phyloP scores from a whole-genome alignment of 2,888 invertebrate species.

The Julus scanicus region DNA sequence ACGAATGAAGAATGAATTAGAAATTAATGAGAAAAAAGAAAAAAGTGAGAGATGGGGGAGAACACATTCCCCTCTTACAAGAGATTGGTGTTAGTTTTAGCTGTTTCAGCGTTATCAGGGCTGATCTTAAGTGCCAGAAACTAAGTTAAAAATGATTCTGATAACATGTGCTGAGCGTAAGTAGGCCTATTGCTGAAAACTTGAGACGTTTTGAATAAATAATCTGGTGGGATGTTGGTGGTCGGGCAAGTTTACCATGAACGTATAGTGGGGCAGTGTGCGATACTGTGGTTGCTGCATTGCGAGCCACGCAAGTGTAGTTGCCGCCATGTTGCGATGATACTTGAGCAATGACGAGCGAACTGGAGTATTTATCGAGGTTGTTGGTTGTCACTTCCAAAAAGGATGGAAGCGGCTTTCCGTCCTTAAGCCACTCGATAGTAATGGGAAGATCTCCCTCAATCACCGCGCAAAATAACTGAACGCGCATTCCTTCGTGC shows the following conservation, averaged over 20 bases:
- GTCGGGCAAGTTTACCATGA: conserved; percentile 53
- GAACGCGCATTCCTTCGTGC: conserved; percentile 70
- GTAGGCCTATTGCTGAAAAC: neutral
- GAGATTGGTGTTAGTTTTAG: neutral
- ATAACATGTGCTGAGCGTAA: neutral
- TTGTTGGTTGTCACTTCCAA: conserved; percentile 52
- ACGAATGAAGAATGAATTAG: neutral
- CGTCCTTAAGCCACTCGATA: conserved; percentile 69
- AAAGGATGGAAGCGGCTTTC: conserved; percentile 61
- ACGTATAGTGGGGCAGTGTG: conserved; percentile 57
- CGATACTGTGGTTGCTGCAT: conserved; percentile 55
- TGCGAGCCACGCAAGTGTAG: conserved; percentile 57
- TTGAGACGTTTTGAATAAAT: neutral
- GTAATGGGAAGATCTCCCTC: conserved; percentile 64
- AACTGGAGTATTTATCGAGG: conserved; percentile 57
- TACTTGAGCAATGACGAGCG: conserved; percentile 56
- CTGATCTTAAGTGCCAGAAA: neutral
- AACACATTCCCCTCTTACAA: neutral
- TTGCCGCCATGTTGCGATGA: conserved; percentile 56
- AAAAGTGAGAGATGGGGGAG: neutral
- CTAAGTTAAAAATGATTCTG: neutral
- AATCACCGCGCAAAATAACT: conserved; percentile 67
- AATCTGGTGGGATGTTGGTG: neutral
- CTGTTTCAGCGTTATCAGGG: neutral
- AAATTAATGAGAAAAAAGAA: neutral